Conservation (phyloP, 2,888 invertebrate species). For the Camponotus fellah region DNA sequence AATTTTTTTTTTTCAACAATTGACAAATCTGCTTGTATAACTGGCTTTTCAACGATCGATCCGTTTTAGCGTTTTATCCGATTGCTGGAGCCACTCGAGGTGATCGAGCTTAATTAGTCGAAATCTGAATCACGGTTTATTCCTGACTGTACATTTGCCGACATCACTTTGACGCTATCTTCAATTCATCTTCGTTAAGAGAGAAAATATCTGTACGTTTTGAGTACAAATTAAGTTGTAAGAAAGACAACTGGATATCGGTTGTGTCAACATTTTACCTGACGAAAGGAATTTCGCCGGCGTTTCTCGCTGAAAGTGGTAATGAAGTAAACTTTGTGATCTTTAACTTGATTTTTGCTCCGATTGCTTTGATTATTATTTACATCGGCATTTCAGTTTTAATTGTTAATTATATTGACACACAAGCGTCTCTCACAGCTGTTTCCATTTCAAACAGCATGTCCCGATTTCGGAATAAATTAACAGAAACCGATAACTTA, state of each 20-base stretch:
- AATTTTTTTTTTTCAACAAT: slow-evolving; percentile 14
- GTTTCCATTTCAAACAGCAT: neutral
- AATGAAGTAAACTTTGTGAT: slow-evolving; percentile 10
- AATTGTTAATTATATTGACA: neutral
- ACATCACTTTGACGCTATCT: neutral
- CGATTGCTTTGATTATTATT: neutral
- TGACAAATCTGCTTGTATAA: slow-evolving; percentile 22
- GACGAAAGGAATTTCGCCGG: neutral
- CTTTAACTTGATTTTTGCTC: neutral
- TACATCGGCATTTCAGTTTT: neutral
- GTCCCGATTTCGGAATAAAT: neutral
- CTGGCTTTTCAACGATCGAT: slow-evolving; percentile 12
- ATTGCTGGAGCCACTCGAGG: slow-evolving; percentile 25
- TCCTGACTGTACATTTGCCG: neutral
- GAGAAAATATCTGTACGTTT: neutral
- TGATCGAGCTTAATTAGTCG: slow-evolving; percentile 37
- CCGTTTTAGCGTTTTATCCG: slow-evolving; percentile 32
- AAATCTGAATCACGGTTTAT: slow-evolving; percentile 5
- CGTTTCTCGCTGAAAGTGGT: neutral
- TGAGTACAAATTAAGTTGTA: neutral
- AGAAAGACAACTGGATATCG: neutral
- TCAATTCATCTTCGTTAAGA: neutral
- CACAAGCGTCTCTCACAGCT: neutral
- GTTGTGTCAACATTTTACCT: slow-evolving; percentile 11
- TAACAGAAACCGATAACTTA: neutral